A percentile compares a stretch with the other conserved stretches of the same genome.
Evolutionary conservation across 2,113 vertebrate species (phyloP).

Genomic region (Centropus bengalensis): DNA sequence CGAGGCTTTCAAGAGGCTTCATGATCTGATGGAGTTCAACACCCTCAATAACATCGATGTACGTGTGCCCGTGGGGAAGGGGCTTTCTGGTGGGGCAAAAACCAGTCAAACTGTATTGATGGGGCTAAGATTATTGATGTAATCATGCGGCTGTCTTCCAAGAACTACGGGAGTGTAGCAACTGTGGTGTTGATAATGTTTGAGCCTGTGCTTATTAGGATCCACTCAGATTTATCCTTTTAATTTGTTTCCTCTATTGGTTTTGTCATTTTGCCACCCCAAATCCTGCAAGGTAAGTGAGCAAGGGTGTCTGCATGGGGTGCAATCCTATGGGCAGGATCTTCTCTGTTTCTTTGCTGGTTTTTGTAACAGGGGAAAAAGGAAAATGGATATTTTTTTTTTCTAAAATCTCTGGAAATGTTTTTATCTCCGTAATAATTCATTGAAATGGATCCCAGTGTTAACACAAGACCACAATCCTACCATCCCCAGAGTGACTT

Average conservation of each 20-base stretch:
- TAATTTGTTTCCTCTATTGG: not conserved
- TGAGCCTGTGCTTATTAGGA: not conserved
- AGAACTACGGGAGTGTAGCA: not conserved
- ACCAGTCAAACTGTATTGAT: not conserved
- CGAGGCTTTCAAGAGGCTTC: constrained; percentile 89
- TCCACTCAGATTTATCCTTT: not conserved
- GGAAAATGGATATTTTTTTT: not conserved
- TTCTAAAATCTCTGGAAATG: not conserved
- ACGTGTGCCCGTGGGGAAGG: constrained; percentile 32
- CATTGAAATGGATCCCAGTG: not conserved
- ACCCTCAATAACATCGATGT: constrained; percentile 96
- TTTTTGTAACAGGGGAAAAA: not conserved
- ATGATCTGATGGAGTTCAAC: constrained; percentile 98
- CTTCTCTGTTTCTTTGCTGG: not conserved
- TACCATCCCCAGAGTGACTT: not conserved
- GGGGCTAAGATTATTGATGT: not conserved
- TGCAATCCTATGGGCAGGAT: not conserved
- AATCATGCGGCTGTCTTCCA: not conserved
- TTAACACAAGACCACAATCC: not conserved
- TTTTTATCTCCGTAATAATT: not conserved
- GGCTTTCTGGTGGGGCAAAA: not conserved
- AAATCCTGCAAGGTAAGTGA: not conserved
- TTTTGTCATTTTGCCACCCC: not conserved
- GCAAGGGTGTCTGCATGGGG: not conserved
- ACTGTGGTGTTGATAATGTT: not conserved